Percentiles rank a stretch among this genome's conserved stretches.
These are phyloP conservation scores for Ataeniobius toweri DNA, from an alignment of 2,797 vertebrate genomes.

Conservation along the genomic window DNA sequence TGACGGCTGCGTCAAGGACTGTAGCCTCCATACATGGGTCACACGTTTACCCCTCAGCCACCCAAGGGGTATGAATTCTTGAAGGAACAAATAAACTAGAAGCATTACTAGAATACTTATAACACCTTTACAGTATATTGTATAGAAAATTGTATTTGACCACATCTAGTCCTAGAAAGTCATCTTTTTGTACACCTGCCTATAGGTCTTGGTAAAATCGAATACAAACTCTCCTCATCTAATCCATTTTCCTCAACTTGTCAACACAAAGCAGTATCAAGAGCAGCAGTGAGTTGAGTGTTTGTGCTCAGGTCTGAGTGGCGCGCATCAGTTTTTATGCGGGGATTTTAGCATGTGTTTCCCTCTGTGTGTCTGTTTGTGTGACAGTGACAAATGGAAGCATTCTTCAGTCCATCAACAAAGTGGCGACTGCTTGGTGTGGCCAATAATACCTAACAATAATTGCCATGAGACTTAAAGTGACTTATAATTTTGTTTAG, in stretches of 20 bases:
- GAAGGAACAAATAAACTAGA: neutral
- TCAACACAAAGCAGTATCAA: neutral
- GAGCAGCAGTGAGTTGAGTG: neutral
- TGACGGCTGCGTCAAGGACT: too few relatives aligned
- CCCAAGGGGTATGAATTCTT: neutral
- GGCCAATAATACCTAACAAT: conserved; percentile 65
- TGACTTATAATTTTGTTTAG: conserved; percentile 60
- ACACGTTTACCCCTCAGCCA: too few relatives aligned
- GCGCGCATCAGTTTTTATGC: neutral
- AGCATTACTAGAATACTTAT: neutral
- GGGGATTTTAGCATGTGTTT: conserved; percentile 8
- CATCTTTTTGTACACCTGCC: neutral
- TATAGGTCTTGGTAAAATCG: neutral
- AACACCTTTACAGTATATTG: too few relatives aligned
- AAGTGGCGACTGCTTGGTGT: conserved; percentile 52
- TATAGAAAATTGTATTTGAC: neutral
- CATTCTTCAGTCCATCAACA: conserved; percentile 36
- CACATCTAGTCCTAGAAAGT: neutral
- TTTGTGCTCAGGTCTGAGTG: neutral
- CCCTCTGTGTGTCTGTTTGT: conserved; percentile 11
- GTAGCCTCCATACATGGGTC: too few relatives aligned
- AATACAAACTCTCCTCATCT: neutral
- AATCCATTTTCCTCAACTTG: neutral
- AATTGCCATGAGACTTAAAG: conserved; percentile 61
- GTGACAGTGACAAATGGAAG: conserved; percentile 65